These are phyloP conservation scores for Gadopsis bispinosus DNA, from an alignment of 2,797 vertebrate species.

Conservation along the genomic window DNA sequence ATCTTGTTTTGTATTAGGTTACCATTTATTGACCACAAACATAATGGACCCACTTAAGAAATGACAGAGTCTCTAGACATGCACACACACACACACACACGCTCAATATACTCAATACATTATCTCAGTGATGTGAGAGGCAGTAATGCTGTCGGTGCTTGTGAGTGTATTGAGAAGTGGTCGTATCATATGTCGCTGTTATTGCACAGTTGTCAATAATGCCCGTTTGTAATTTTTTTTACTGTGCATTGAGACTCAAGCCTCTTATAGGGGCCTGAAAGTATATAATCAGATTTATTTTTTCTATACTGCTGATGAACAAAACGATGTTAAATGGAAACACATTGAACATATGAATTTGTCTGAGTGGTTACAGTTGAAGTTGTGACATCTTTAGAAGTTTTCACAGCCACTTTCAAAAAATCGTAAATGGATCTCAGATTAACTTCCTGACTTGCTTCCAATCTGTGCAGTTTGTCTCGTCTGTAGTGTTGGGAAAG, in stretches of 20 bases:
- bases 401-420: slow-evolving; percentile 15
- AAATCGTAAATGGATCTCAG: background rate
- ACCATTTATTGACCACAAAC: slow-evolving; percentile 79
- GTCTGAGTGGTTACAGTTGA: slow-evolving; percentile 3
- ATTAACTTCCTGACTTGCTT: background rate
- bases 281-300: slow-evolving; percentile 30
- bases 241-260: slow-evolving; percentile 32
- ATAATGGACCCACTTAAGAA: slow-evolving; percentile 84
- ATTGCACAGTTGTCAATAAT: slow-evolving; percentile 54
- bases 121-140: slow-evolving; percentile 61
- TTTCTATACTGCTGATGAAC: background rate
- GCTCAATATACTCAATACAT: slow-evolving; percentile 59
- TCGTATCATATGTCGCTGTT: slow-evolving; percentile 66
- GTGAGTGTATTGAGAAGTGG: slow-evolving; percentile 58
- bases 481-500: background rate
- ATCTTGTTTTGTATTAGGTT: slow-evolving; percentile 62
- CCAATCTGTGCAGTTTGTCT: too few species aligned
- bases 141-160: slow-evolving; percentile 59
- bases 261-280: slow-evolving; percentile 13
- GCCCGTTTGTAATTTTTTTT: slow-evolving; percentile 46
- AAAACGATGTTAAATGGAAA: slow-evolving; percentile 23
- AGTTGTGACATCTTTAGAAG: slow-evolving; percentile 1
- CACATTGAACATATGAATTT: slow-evolving; percentile 18
- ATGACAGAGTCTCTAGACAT: slow-evolving; percentile 58
- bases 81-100: slow-evolving; percentile 33